Evolutionary conservation across 2,797 vertebrate species (phyloP).

Genomic region (Enteromius trimaculatus): DNA sequence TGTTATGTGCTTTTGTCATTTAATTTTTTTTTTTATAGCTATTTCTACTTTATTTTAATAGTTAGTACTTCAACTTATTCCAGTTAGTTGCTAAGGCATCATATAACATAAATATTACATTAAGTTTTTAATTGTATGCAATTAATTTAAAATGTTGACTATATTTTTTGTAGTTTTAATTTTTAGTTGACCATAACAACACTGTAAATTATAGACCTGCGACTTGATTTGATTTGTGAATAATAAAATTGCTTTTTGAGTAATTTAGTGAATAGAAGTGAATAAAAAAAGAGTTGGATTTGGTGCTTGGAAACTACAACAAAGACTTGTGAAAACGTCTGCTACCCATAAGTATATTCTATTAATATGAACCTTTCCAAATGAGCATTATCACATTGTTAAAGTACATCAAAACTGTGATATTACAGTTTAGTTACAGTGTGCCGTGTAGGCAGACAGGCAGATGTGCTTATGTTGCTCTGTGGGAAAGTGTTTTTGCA

Average conservation of each 20-base stretch:
- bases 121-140: background rate
- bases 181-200: background rate
- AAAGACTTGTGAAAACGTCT: background rate
- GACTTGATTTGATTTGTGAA: conserved; percentile 4
- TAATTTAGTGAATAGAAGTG: too few relatives aligned
- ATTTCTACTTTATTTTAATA: background rate
- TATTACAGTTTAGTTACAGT: background rate
- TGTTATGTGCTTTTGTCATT: background rate
- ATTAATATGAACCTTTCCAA: conserved; percentile 8
- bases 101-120: background rate
- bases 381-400: background rate
- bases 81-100: background rate
- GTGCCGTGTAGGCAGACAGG: background rate
- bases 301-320: background rate
- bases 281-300: background rate
- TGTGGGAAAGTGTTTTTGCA: conserved; percentile 48
- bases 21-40: background rate
- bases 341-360: background rate
- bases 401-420: conserved; percentile 1
- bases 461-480: conserved; percentile 33
- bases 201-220: background rate
- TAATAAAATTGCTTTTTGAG: background rate
- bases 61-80: background rate
- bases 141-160: background rate
- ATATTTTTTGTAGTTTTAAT: background rate